Evolutionary conservation across 2,888 invertebrate genomes (phyloP).

Genomic region (Cheilosia urbana): DNA sequence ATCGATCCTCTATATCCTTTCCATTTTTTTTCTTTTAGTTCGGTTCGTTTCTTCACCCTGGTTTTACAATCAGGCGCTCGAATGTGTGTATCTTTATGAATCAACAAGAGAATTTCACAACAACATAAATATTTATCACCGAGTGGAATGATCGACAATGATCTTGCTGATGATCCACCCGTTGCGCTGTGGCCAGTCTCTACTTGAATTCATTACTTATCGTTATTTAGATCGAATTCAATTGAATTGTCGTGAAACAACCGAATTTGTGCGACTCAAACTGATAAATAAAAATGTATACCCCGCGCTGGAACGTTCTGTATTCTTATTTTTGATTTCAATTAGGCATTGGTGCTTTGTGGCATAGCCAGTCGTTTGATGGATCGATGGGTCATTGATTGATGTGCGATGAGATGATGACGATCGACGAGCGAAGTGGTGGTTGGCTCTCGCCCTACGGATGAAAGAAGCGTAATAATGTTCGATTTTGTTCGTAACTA

Average conservation of each 20-base stretch:
- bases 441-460: background rate
- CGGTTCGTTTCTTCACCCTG: slow-evolving; percentile 40
- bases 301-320: slow-evolving; percentile 14
- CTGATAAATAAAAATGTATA: slow-evolving; percentile 23
- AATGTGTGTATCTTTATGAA: slow-evolving; percentile 51
- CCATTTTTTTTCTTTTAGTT: slow-evolving; percentile 42
- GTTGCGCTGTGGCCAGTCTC: background rate
- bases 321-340: slow-evolving; percentile 37
- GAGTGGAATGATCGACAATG: slow-evolving; percentile 50
- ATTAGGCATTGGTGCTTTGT: slow-evolving; percentile 40
- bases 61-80: slow-evolving; percentile 43
- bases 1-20: slow-evolving; percentile 73
- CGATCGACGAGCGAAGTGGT: slow-evolving; percentile 2
- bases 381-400: slow-evolving; percentile 68
- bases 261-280: slow-evolving; percentile 47
- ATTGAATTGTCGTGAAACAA: slow-evolving; percentile 61
- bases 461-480: slow-evolving; percentile 47
- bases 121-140: slow-evolving; percentile 52
- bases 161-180: slow-evolving; percentile 26
- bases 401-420: slow-evolving; percentile 34
- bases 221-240: slow-evolving; percentile 52
- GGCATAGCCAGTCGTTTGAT: slow-evolving; percentile 56
- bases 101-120: slow-evolving; percentile 53
- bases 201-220: slow-evolving; percentile 30
- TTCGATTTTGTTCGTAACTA: slow-evolving; percentile 48